These are phyloP conservation scores for Pseudomugil gertrudae DNA, from an alignment of 2,797 vertebrate genomes.

Conservation along the genomic window DNA sequence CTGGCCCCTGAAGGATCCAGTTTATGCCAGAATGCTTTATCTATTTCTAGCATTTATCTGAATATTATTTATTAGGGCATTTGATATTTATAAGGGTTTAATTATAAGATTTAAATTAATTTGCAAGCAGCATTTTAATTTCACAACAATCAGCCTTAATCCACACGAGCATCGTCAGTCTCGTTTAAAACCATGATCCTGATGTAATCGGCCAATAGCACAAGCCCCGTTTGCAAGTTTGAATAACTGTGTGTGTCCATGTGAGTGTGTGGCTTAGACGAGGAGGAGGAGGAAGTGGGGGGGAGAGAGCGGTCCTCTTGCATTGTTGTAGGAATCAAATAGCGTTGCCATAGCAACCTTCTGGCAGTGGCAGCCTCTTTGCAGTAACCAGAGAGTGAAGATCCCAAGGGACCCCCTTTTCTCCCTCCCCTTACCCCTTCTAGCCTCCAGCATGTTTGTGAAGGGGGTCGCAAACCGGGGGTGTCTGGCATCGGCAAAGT, in stretches of 20 bases:
- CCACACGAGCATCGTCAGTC: slow-evolving; percentile 24
- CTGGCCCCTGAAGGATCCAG: neutral
- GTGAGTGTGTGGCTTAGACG: slow-evolving; percentile 47
- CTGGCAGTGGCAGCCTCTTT: slow-evolving; percentile 79
- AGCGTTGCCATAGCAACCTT: slow-evolving; percentile 83
- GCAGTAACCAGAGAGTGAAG: slow-evolving; percentile 81
- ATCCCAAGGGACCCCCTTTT: slow-evolving; percentile 75
- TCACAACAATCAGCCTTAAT: slow-evolving; percentile 44
- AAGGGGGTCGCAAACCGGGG: slow-evolving; percentile 59
- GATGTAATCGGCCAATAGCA: slow-evolving; percentile 53
- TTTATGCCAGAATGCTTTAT: neutral
- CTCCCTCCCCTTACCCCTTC: slow-evolving; percentile 42
- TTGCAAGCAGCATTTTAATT: slow-evolving; percentile 52
- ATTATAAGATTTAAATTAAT: slow-evolving; percentile 62
- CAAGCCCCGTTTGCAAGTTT: slow-evolving; percentile 21
- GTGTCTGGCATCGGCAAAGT: slow-evolving; percentile 30
- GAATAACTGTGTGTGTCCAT: slow-evolving; percentile 32
- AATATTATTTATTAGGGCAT: slow-evolving; percentile 30
- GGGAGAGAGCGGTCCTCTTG: slow-evolving; percentile 57
- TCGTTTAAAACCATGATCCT: slow-evolving; percentile 49
- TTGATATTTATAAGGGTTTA: slow-evolving; percentile 37
- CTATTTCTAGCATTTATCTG: slow-evolving; percentile 13
- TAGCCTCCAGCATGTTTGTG: slow-evolving; percentile 64
- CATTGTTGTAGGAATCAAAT: slow-evolving; percentile 86
- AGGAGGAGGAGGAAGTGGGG: slow-evolving; percentile 17